Evolutionary conservation across 1,140 invertebrate genomes (phyloP), one percentile per base, ranked within the genome.

Genomic region (Drosophila mojavensis): DNA sequence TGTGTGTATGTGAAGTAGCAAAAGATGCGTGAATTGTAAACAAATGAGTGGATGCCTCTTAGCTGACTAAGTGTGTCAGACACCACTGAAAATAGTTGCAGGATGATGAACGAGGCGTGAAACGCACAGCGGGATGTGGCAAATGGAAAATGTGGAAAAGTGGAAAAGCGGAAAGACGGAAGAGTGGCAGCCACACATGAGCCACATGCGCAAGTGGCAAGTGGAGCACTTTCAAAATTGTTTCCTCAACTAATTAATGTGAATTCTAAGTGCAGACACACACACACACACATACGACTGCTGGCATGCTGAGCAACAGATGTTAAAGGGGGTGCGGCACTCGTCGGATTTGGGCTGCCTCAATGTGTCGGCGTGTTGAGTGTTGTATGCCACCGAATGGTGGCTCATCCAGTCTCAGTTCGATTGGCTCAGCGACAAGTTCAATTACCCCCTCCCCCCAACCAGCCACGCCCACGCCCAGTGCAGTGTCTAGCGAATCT

Each of bases 81-180:
- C 51, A 64, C 63, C 39, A 72, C 79, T 81, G 66, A 86, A 85
- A 85, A 85, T 86, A 85, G 81, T 85, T 77, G 59, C 78, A 84
- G 81, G 65, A 85, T 67, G 63, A 80, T 62, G 56, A 43, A 36
- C 61, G 64, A 54, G 60, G 48, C 39, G 41, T 50, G 36, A 3
- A 11, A 13, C 17, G 24, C 50, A 6, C 11, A 50, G 15, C 36
- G 9, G 36, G 36, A 39, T 11, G 36, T 39, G 36, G 10, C 9
- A 39, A 13, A 39, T 10, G 36, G 36, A 36, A 36, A 36, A 36
- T 10, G 33, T 9, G 36, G 36, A 39, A 39, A 13, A 39, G 36
- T 4, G 36, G 10, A 17, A 47, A 45, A 7, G n/a, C 4, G 15
- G 13, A 15, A 15, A n/a, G 4, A 13, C 43, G 10, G n/a, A n/a